phyloP scores from a whole-genome alignment of 2,797 vertebrate species.

The Heteromormyrus szaboi region DNA sequence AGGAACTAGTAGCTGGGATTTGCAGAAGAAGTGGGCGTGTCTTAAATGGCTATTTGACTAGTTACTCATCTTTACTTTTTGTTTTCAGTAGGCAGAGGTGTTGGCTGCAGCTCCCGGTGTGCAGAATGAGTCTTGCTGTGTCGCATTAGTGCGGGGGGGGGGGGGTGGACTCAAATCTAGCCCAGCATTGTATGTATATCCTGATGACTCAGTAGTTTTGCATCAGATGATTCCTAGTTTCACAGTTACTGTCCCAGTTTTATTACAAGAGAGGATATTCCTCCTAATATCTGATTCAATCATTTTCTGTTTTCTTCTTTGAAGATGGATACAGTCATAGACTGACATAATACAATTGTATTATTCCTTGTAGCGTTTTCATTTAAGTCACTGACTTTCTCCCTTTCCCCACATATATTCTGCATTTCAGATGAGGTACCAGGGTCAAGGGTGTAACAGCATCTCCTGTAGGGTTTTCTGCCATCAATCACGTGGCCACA shows the following conservation, averaged over 20 bases:
- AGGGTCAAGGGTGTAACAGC: not conserved
- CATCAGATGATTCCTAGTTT: not conserved
- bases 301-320: not conserved
- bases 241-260: not conserved
- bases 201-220: not conserved
- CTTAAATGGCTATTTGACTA: not conserved
- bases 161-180: not conserved
- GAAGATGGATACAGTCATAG: not conserved
- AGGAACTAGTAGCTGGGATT: not conserved
- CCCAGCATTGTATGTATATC: not conserved
- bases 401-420: not conserved
- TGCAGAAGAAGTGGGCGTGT: not conserved
- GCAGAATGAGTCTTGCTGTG: not conserved
- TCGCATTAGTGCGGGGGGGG: not conserved
- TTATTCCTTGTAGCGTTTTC: not conserved
- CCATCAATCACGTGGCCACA: not conserved
- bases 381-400: not conserved
- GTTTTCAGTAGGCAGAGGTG: not conserved
- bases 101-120: not conserved
- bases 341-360: not conserved
- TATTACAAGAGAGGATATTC: not conserved
- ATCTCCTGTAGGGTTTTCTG: not conserved
- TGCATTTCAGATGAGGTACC: not conserved
- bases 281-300: not conserved
- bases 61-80: slow-evolving; percentile 11